Base-by-base conservation (phyloP, 2,797 vertebrate genomes). In the Cyprinodon diabolis region DNA sequence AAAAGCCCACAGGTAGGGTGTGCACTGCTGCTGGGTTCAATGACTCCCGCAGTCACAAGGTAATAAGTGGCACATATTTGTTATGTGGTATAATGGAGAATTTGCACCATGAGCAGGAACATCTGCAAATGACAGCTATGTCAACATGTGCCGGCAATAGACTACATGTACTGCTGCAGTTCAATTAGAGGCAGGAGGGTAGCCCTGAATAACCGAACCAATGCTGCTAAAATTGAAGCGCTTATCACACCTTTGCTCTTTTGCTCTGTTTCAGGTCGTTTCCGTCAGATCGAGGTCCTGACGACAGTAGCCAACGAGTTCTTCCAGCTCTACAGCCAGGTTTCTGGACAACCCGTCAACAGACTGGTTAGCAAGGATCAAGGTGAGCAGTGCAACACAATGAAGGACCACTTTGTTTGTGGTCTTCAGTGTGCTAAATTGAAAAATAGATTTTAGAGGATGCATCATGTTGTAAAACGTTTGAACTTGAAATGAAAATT, bases 241-340 rank as follows among this genome's bases (percentile, higher is more conserved):
- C 12, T 37, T 51, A 0, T 17, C 40, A 47, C 66, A 12, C 1
- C 1, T 43, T 48, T n/a, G 8, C 35, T 63, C 25, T 78, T 25
- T 78, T 13, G 74, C 8, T 71, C 45, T 79, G 66, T 71, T 25
- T 68, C 79, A 99, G 98, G 97, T 93, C 98, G 98, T 79, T 99
- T 99, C 92, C 97, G 98, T 84, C 98, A 99, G 93, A 99, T 99
- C 6, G 96, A 99, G 94, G 98, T 99, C 83, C 94, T 99, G 87
- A 98, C 98, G 65, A 96, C 96, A 69, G 98, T 99, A 69, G 98
- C 98, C 72, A 99, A 99, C 52, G 97, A 97, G 58, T 98, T 99
- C 92, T 96, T 98, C 77, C 96, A 97, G 78, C 95, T 99, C 74
- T 99, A 98, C 93, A 98, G 97, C 76, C 97, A 99, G 86, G 98